Percentiles rank a stretch among this genome's conserved stretches.
These are phyloP conservation scores for Sebastes goodei DNA, from an alignment of 2,797 vertebrate genomes.

Conservation along the genomic window DNA sequence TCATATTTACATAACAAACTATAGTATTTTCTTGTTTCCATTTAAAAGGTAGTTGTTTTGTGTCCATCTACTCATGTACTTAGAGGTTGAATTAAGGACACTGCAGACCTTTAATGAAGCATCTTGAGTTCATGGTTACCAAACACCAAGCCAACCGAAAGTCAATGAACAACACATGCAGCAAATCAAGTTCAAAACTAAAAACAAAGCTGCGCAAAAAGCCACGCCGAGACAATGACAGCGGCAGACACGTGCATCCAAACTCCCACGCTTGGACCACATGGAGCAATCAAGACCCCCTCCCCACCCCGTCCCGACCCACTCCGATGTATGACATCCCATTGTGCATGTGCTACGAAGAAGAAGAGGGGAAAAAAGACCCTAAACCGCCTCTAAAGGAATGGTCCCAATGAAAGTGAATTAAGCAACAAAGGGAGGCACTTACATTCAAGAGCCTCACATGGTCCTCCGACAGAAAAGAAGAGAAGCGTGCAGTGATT, in stretches of 20 bases:
- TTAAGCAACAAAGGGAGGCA: conserved; percentile 75
- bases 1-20: background rate
- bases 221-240: conserved; percentile 47
- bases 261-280: conserved; percentile 53
- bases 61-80: background rate
- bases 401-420: conserved; percentile 57
- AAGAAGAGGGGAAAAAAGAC: background rate
- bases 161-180: background rate
- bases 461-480: conserved; percentile 71
- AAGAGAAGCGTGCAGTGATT: conserved; percentile 61
- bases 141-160: background rate
- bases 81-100: background rate
- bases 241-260: conserved; percentile 47
- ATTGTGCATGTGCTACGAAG: conserved; percentile 52
- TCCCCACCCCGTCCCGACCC: conserved; percentile 19
- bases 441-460: conserved; percentile 76
- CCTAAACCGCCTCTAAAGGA: conserved; percentile 42
- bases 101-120: background rate
- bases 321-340: conserved; percentile 48
- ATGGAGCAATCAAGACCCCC: conserved; percentile 58
- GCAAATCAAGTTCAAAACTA: background rate
- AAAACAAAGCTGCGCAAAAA: conserved; percentile 24
- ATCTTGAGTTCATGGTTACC: background rate
- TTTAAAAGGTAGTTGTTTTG: background rate
- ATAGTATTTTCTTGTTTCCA: background rate